phyloP scores from a whole-genome alignment of 92 coral and sea anemone genomes.

The Parazoanthus atlanticus region DNA sequence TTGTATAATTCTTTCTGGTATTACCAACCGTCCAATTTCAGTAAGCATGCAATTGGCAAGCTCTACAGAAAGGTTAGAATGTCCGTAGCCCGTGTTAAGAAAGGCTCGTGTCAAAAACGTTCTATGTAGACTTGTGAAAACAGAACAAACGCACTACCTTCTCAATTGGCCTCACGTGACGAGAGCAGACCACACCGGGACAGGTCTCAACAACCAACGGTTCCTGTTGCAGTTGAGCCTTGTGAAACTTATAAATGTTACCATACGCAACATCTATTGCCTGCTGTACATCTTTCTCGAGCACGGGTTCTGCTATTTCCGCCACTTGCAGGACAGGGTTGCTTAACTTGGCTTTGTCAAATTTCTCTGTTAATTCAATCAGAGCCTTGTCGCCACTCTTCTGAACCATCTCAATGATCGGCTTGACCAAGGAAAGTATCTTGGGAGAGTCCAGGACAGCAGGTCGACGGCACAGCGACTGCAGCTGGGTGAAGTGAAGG shows the following conservation, averaged over 20 bases:
- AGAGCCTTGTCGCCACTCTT: constrained; percentile 51
- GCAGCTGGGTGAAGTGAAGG: constrained; percentile 41
- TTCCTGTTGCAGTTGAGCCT: constrained; percentile 53
- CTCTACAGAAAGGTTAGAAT: no score
- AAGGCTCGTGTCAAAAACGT: no score
- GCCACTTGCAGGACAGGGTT: constrained; percentile 43
- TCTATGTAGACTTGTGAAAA: neutral
- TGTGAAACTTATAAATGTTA: constrained; percentile 58
- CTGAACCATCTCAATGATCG: constrained; percentile 44
- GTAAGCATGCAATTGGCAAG: no score
- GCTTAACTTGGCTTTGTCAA: constrained; percentile 55
- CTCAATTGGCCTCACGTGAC: constrained; percentile 58
- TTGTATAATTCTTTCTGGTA: no score
- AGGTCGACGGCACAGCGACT: constrained; percentile 55
- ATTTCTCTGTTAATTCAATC: constrained; percentile 54
- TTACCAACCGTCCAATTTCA: no score
- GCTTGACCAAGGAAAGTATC: constrained; percentile 53
- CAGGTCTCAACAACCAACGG: constrained; percentile 61
- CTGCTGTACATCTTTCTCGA: constrained; percentile 26
- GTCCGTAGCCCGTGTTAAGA: no score
- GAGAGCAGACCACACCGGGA: constrained; percentile 60
- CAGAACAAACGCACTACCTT: constrained; percentile 16
- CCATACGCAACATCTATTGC: constrained; percentile 57
- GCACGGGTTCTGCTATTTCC: constrained; percentile 1
- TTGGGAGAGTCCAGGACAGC: constrained; percentile 53